Percentiles rank a stretch among this genome's conserved stretches.
These are phyloP conservation scores for Orientallactaga bullata DNA, from an alignment of 2,113 vertebrate genomes.

Conservation along the genomic window DNA sequence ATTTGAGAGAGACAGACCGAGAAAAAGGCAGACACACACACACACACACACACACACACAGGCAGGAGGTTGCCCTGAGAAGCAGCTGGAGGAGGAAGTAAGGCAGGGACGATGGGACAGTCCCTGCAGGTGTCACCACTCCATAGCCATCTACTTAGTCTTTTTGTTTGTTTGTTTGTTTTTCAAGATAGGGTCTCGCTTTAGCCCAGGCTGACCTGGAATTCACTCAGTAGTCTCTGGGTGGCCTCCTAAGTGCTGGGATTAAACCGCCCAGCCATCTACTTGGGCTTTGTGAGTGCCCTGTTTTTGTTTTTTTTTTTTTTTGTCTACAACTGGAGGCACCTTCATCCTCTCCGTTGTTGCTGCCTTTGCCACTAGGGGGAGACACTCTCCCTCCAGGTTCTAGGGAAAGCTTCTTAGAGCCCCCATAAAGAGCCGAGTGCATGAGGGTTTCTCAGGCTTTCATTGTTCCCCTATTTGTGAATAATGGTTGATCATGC, in stretches of 20 bases:
- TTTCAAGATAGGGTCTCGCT: too few relatives aligned
- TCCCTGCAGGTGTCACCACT: rapidly evolving
- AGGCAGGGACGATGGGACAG: neutral
- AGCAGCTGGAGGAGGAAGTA: neutral
- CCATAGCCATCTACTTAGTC: too few relatives aligned
- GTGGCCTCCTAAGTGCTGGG: too few relatives aligned
- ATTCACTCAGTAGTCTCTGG: too few relatives aligned
- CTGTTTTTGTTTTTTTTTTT: too few relatives aligned
- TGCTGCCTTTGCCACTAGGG: neutral
- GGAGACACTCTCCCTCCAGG: neutral
- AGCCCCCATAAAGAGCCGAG: neutral
- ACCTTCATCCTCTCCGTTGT: neutral
- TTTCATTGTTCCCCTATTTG: neutral
- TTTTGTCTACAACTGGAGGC: neutral
- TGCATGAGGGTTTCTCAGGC: rapidly evolving
- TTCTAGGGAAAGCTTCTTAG: neutral
- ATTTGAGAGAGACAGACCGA: too few relatives aligned
- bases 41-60: too few relatives aligned
- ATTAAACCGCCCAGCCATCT: too few relatives aligned
- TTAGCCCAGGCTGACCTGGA: too few relatives aligned
- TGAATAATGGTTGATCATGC: too few relatives aligned
- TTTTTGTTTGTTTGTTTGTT: too few relatives aligned
- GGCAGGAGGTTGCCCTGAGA: neutral
- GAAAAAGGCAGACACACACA: too few relatives aligned
- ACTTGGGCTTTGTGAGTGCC: neutral